Evolutionary conservation across 2,888 invertebrate genomes (phyloP).

Genomic region (Drosophila pseudotalamancana): DNA sequence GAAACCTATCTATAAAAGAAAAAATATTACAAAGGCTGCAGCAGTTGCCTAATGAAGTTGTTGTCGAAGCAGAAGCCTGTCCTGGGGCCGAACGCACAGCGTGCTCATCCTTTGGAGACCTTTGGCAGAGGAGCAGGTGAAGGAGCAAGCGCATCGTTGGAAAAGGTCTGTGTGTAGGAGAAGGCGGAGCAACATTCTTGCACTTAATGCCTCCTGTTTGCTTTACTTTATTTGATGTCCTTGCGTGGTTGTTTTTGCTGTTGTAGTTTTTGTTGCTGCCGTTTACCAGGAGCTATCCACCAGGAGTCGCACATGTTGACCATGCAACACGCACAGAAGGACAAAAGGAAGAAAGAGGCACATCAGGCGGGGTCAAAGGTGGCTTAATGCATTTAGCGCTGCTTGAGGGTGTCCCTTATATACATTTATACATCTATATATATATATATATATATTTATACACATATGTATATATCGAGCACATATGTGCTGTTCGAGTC

Average conservation of each 20-base stretch:
- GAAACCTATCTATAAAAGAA: conserved; percentile 36
- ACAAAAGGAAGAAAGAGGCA: background rate
- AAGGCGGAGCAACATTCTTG: conserved; percentile 51
- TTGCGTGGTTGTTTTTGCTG: conserved; percentile 46
- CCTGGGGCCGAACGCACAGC: background rate
- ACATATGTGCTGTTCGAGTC: conserved; percentile 31
- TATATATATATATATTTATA: conserved; percentile 8
- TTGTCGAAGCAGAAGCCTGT: conserved; percentile 1
- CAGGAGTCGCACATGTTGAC: conserved; percentile 47
- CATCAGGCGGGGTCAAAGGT: conserved; percentile 6
- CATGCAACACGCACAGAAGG: conserved; percentile 13
- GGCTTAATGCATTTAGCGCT: conserved; percentile 67
- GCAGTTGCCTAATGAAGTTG: conserved; percentile 63
- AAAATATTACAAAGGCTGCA: conserved; percentile 56
- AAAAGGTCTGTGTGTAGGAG: background rate
- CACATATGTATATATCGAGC: background rate
- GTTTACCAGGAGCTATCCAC: conserved; percentile 44
- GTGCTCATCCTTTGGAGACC: no score
- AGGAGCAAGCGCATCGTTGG: conserved; percentile 2
- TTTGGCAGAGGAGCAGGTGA: background rate
- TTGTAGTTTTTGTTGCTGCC: conserved; percentile 39
- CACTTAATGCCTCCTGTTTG: conserved; percentile 71
- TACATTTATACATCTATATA: background rate
- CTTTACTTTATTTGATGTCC: conserved; percentile 67
- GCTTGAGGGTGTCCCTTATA: conserved; percentile 30